These are phyloP conservation scores for Leptopilina boulardi DNA, from an alignment of 1,140 invertebrate genomes.

Conservation along the genomic window DNA sequence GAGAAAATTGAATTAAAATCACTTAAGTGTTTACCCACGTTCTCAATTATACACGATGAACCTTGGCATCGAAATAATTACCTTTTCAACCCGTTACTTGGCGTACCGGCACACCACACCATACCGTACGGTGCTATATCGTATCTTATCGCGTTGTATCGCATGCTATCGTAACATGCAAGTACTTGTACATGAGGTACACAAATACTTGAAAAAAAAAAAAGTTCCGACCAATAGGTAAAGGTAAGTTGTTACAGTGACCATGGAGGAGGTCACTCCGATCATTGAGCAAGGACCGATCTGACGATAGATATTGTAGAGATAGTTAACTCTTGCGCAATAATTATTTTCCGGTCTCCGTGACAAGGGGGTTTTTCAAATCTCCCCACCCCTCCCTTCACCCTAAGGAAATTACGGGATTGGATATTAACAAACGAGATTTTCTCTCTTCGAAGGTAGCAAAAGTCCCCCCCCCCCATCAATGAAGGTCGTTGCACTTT, in stretches of 20 bases:
- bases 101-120: constrained; percentile 46
- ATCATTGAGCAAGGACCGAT: constrained; percentile 46
- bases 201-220: constrained; percentile 45
- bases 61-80: constrained; percentile 73
- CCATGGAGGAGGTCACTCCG: constrained; percentile 45
- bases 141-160: constrained; percentile 54
- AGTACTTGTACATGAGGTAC: constrained; percentile 41
- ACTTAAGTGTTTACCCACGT: constrained; percentile 72
- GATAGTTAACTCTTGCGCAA: constrained; percentile 69
- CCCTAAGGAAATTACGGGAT: constrained; percentile 58
- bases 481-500: constrained; percentile 38
- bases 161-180: constrained; percentile 44
- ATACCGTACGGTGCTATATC: constrained; percentile 54
- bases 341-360: constrained; percentile 70
- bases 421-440: constrained; percentile 58
- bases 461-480: not conserved
- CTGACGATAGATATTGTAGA: constrained; percentile 53
- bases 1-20: constrained; percentile 72
- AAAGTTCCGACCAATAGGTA: constrained; percentile 46
- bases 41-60: constrained; percentile 73
- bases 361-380: constrained; percentile 42
- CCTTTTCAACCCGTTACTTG: constrained; percentile 68
- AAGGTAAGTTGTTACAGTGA: constrained; percentile 55
- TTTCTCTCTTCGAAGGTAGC: constrained; percentile 25
- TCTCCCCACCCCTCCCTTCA: constrained; percentile 38